Evolutionary conservation across 2,888 invertebrate species (phyloP).

Genomic region (Eledona agricola): DNA sequence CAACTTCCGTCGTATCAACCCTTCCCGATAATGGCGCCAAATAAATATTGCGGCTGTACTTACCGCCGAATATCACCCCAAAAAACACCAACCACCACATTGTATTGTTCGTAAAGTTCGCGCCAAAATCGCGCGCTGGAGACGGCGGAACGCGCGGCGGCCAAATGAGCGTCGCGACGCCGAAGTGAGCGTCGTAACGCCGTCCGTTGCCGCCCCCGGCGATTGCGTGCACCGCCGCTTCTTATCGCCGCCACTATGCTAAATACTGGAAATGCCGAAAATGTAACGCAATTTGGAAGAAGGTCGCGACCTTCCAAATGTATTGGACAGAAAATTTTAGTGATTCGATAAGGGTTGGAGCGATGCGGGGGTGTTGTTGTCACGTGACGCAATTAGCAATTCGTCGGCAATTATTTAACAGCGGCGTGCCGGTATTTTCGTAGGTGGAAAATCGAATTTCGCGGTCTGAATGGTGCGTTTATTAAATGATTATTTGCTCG

Average conservation of each 20-base stretch:
- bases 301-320: conserved; percentile 33
- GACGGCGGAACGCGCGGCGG: conserved; percentile 25
- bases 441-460: background rate
- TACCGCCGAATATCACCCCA: conserved; percentile 14
- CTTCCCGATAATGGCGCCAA: background rate
- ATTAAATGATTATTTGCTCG: too few relatives aligned
- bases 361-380: background rate
- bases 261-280: conserved; percentile 28
- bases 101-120: conserved; percentile 22
- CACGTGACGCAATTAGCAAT: background rate
- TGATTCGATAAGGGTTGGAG: too few relatives aligned
- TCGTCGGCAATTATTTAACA: background rate
- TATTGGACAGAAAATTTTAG: conserved; percentile 24
- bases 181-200: conserved; percentile 42
- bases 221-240: conserved; percentile 35
- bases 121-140: conserved; percentile 32
- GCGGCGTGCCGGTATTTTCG: background rate
- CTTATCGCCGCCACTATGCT: conserved; percentile 32
- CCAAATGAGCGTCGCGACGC: conserved; percentile 47
- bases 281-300: conserved; percentile 8
- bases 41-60: conserved; percentile 1
- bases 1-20: background rate
- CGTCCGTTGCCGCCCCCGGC: conserved; percentile 37
- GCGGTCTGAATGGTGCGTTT: background rate
- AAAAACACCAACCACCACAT: conserved; percentile 19